phyloP scores from a whole-genome alignment of 2,888 invertebrate genomes.

The Phengaris arion region DNA sequence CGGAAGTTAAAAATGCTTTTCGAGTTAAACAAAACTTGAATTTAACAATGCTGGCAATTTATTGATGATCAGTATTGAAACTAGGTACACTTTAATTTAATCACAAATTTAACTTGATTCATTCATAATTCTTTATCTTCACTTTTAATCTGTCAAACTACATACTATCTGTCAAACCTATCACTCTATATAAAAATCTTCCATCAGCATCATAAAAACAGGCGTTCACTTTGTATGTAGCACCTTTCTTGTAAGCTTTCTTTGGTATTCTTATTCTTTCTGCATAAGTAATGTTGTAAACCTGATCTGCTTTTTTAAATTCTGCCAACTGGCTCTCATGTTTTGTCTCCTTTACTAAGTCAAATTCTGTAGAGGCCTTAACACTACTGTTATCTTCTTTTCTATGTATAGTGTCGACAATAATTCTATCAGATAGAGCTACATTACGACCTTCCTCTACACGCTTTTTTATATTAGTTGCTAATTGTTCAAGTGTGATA shows the following conservation, averaged over 20 bases:
- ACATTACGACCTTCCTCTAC: conserved; percentile 57
- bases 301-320: conserved; percentile 48
- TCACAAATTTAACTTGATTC: too few species aligned
- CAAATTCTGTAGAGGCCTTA: conserved; percentile 49
- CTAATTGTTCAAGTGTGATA: conserved; percentile 46
- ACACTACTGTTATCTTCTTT: conserved; percentile 37
- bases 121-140: neutral
- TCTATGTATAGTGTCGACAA: conserved; percentile 49
- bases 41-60: too few species aligned
- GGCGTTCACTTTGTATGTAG: conserved; percentile 86
- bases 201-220: conserved; percentile 91
- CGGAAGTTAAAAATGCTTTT: too few species aligned
- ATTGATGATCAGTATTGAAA: too few species aligned
- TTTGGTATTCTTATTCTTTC: conserved; percentile 85
- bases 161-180: conserved; percentile 79
- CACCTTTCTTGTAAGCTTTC: conserved; percentile 80
- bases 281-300: conserved; percentile 66
- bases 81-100: too few species aligned
- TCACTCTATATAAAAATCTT: conserved; percentile 87
- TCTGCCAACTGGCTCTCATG: conserved; percentile 45
- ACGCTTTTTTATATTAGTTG: conserved; percentile 55
- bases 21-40: too few species aligned
- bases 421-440: conserved; percentile 59
- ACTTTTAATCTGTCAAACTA: neutral
- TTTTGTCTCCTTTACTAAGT: conserved; percentile 43